Evolutionary conservation across 2,888 invertebrate genomes (phyloP), one percentile per base, ranked within the genome.

Genomic region (Agriopis aurantiaria): DNA sequence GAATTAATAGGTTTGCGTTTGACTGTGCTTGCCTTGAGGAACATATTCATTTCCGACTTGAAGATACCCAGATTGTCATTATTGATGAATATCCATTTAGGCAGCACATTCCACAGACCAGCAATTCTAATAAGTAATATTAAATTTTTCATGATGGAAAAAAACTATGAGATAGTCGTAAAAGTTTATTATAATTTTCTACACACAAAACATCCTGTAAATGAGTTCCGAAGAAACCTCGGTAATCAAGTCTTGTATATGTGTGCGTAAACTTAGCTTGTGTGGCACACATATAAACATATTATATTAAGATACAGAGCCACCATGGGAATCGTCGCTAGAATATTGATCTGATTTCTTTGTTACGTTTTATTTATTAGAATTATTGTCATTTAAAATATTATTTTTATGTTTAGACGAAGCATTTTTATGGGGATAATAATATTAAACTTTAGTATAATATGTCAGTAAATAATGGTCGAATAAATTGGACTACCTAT

Each of bases 241-340:
- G 71, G 77, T 76, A 78, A 83, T 82, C 78, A 80, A 78, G 81
- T 82, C 51, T 68, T 73, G 75, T 72, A 56, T 49, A 73, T 77
- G 73, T 72, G 75, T 73, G 68, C 55, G 59, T 66, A 11, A 60
- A 43, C n/a, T 41, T 57, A n/a, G 52, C 12, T 51, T 12, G 51
- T 46, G 61, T 62, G 51, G n/a, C 62, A 55, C 62, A 62, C 53
- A 62, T n/a, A 8, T 33, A 62, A 51, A 53, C 51, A 45, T 43
- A 51, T 58, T 60, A 65, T 60, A 64, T 63, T 51, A 56, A 60
- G 59, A 63, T 46, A 66, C 70, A 53, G 57, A 33, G 62, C 58
- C 66, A 58, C 59, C 63, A 71, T 65, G 69, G 65, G 65, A 69
- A 69, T 52, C 56, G n/a, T 55, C 11, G 46, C 45, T 53, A 11